Evolutionary conservation across 2,888 invertebrate genomes (phyloP), one percentile per base, ranked within the genome.

Genomic region (Athalia cordata): DNA sequence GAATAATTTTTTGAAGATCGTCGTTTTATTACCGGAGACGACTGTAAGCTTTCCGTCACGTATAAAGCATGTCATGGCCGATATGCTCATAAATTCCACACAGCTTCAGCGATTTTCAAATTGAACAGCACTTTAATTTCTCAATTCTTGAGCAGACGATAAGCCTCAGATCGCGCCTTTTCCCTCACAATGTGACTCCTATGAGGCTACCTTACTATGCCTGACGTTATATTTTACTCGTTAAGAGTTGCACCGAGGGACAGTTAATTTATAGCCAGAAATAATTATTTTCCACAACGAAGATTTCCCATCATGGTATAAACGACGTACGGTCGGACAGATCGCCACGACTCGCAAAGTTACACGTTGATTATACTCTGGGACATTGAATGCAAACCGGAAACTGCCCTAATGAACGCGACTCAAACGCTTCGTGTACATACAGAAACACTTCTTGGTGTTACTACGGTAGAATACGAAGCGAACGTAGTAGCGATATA

Each of bases 331-430:
- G 75, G 75, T 62, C 75, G 75, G 64, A 75, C 75, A 64, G 75
- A 75, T 75, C 61, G 64, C 75, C 75, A 64, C 13, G 75, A 50
- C 72, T 72, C 13, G 59, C 29, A 29, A 29, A 29, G 72, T 57
- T 72, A 47, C 52, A 43, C 64, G 75, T 52, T 75, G 75, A 75
- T 75, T 75, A 29, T 29, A 75, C 75, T 62, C 75, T 64, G 75
- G 52, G 75, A 75, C 75, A 75, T 75, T 75, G 75, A 75, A 75
- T 70, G 50, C 59, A 59, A 70, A 77, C 77, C 62, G 77, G 77
- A 77, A 77, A 70, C 77, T 75, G 77, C 77, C 67, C 67, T 77
- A 77, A 77, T 70, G 77, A 77, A 68, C 62, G 77, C 70, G 77
- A 72, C 77, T 77, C 77, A 75, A 75, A 61, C 75, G 75, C 47